Percentiles rank a stretch among this genome's conserved stretches.
Evolutionary conservation across 2,888 invertebrate species (phyloP).

Genomic region (Flabesymbios commensalis): DNA sequence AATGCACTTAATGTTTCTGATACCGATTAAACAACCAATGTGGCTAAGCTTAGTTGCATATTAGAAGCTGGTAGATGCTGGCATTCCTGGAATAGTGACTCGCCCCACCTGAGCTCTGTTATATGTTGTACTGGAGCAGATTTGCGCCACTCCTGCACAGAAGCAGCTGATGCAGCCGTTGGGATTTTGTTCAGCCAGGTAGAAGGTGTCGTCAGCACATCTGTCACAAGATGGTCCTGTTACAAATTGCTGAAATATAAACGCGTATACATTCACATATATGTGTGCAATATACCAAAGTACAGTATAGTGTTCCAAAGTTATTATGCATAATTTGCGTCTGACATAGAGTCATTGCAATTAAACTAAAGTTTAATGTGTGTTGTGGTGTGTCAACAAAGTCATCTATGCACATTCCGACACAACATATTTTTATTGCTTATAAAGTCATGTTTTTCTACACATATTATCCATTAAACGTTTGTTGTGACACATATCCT

Average conservation of each 20-base stretch:
- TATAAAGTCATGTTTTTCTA: too few relatives aligned
- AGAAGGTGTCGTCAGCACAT: constrained; percentile 84
- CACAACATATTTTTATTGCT: too few relatives aligned
- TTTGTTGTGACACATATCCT: too few relatives aligned
- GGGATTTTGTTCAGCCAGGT: constrained; percentile 75
- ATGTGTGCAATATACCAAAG: neutral
- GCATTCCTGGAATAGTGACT: too few relatives aligned
- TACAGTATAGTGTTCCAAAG: neutral
- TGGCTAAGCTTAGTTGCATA: too few relatives aligned
- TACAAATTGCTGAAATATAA: constrained; percentile 67
- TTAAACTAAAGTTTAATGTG: too few relatives aligned
- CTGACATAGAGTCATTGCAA: neutral
- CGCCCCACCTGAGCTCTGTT: constrained; percentile 74
- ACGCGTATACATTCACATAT: neutral
- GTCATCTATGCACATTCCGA: too few relatives aligned
- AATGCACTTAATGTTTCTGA: too few relatives aligned
- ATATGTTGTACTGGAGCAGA: constrained; percentile 80
- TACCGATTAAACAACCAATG: too few relatives aligned
- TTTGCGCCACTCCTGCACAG: constrained; percentile 85
- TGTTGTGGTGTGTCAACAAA: too few relatives aligned
- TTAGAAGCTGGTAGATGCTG: too few relatives aligned
- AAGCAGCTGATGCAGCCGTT: constrained; percentile 94
- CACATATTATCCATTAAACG: too few relatives aligned
- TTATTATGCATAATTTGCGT: neutral
- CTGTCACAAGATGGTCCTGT: constrained; percentile 83